Conservation (phyloP, 2,797 vertebrate species). For the Sebastolobus altivelis region DNA sequence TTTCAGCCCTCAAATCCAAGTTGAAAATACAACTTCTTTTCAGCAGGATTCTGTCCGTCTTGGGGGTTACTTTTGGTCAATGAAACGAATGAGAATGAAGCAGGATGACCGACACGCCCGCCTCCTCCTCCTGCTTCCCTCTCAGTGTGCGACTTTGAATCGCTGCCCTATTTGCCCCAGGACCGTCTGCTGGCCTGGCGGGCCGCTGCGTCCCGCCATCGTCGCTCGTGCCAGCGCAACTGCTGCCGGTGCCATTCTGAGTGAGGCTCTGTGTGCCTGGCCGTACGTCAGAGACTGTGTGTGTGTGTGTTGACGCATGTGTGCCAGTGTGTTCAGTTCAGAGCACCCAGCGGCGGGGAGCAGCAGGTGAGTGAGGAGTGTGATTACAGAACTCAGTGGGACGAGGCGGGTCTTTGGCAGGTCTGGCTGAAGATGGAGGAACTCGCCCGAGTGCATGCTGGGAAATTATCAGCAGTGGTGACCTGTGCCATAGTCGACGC, state of each 20-base stretch:
- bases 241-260: constrained; percentile 50
- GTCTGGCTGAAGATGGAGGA: constrained; percentile 73
- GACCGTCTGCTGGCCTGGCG: constrained; percentile 75
- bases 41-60: neutral
- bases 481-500: constrained; percentile 59
- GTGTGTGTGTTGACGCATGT: neutral
- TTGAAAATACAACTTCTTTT: neutral
- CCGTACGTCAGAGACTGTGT: constrained; percentile 14
- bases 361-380: constrained; percentile 73
- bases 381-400: constrained; percentile 85
- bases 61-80: constrained; percentile 12
- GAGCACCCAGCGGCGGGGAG: constrained; percentile 52
- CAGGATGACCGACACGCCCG: constrained; percentile 11
- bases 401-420: constrained; percentile 92
- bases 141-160: constrained; percentile 71
- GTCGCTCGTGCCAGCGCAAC: constrained; percentile 50
- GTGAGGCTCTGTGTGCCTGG: constrained; percentile 25
- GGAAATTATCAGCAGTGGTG: constrained; percentile 75
- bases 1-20: neutral
- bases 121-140: constrained; percentile 43
- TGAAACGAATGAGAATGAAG: constrained; percentile 29
- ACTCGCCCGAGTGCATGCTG: constrained; percentile 69
- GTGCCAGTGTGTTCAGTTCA: constrained; percentile 35
- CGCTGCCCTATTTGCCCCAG: constrained; percentile 57
- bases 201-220: constrained; percentile 57